Percentiles rank a stretch among this genome's conserved stretches.
Evolutionary conservation across 1,140 invertebrate genomes (phyloP).

Genomic region (Drosophila baimaii): DNA sequence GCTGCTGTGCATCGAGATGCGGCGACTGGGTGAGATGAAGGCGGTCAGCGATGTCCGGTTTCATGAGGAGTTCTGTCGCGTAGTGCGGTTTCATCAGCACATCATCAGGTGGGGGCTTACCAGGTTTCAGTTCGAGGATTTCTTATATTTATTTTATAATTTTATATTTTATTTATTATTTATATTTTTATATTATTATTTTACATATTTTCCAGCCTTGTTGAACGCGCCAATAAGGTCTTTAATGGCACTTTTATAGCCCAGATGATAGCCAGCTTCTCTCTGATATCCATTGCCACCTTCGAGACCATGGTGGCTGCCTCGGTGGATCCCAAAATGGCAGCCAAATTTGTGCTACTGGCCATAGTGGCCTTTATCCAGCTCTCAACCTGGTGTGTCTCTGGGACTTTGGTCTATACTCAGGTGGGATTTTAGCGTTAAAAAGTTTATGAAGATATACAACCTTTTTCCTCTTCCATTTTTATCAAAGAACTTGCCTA

Average conservation of each 20-base stretch:
- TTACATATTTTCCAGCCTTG: slow-evolving; percentile 36
- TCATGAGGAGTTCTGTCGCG: slow-evolving; percentile 27
- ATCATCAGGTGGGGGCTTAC: slow-evolving; percentile 50
- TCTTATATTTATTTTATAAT: too few relatives aligned
- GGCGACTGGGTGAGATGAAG: slow-evolving; percentile 33
- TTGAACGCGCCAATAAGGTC: slow-evolving; percentile 44
- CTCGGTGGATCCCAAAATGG: slow-evolving; percentile 56
- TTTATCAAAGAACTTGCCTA: too few relatives aligned
- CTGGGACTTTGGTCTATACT: slow-evolving; percentile 58
- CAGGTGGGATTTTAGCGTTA: slow-evolving; percentile 34
- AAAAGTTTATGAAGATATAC: too few relatives aligned
- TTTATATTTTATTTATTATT: too few relatives aligned
- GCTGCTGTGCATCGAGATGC: slow-evolving; percentile 56
- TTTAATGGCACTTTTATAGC: slow-evolving; percentile 63
- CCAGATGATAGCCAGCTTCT: slow-evolving; percentile 69
- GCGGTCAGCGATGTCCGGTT: slow-evolving; percentile 24
- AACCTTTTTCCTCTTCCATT: too few relatives aligned
- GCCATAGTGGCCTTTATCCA: slow-evolving; percentile 60
- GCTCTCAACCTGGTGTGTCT: slow-evolving; percentile 66
- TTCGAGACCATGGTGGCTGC: slow-evolving; percentile 66
- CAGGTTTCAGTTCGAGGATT: too few relatives aligned
- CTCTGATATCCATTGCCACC: slow-evolving; percentile 64
- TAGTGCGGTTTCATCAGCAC: slow-evolving; percentile 65
- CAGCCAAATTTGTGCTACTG: slow-evolving; percentile 63
- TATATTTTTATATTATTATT: too few relatives aligned